Base-by-base conservation (phyloP, 2,888 invertebrate species). In the Ectobius pallidus region DNA sequence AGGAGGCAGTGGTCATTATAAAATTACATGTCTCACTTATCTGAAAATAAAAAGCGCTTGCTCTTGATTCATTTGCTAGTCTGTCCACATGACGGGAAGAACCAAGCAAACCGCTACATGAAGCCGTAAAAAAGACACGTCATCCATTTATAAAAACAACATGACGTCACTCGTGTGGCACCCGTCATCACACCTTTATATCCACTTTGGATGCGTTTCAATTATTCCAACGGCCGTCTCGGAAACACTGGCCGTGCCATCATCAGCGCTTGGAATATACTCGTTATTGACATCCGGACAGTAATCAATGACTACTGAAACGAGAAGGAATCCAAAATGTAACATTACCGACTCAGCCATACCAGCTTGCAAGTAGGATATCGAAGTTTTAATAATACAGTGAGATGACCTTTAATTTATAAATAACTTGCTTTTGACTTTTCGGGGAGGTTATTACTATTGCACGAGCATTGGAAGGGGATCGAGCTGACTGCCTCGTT, bases 401-500 rank as follows among this genome's bases (percentile, higher is more conserved):
- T 27, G 62, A 71, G 71, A 71, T 73, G 73, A 73, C 73, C 73
- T 73, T 73, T 73, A 73, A 75, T 75, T 75, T 75, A 75, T 75
- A 75, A 75, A 75, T 75, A 75, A 75, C 65, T 75, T 73, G 73
- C 73, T 73, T 73, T 75, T 73, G 75, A 75, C 75, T 75, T 75
- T 75, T 73, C 71, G 75, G 73, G 73, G 74, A 44, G 70, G 73
- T 68, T 69, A 73, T 75, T 71, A 73, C 70, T 73, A 75, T 73
- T 75, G 39, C 73, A 75, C 46, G 69, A 71, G 71, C 69, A 75
- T 73, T 73, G 75, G 72, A 70, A 74, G 73, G 74, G 71, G 71
- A 67, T 72, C 63, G 39, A 62, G 62, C 71, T 68, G 34, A 61
- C 69, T 69, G 55, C 62, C 73, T 73, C 70, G 73, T 73, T 75